Percentiles rank a stretch among this genome's conserved stretches.
phyloP scores from a whole-genome alignment of 2,888 invertebrate species.

The Patella caerulea region DNA sequence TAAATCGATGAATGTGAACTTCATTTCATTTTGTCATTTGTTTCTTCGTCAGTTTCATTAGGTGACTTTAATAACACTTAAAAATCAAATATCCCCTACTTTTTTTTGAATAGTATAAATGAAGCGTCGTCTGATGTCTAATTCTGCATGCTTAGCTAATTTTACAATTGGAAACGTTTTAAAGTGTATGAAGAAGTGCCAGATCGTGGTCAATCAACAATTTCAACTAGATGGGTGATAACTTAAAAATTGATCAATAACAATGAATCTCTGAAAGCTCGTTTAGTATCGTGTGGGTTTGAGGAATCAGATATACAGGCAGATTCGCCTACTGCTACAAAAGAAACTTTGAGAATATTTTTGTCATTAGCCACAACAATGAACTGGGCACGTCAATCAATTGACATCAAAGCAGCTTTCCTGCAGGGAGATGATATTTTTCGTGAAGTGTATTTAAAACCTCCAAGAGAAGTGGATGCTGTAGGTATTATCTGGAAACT shows the following conservation, averaged over 20 bases:
- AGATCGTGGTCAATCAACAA: not conserved
- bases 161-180: slow-evolving; percentile 4
- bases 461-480: not conserved
- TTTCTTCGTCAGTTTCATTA: too few relatives aligned
- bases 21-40: too few relatives aligned
- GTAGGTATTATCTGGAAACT: too few relatives aligned
- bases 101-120: too few relatives aligned
- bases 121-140: not conserved
- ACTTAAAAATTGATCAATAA: not conserved
- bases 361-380: not conserved
- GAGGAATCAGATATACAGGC: not conserved
- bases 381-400: not conserved
- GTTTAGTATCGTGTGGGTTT: not conserved
- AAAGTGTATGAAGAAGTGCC: not conserved
- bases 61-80: too few relatives aligned
- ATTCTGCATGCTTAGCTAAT: not conserved
- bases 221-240: not conserved
- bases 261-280: not conserved
- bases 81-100: too few relatives aligned
- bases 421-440: not conserved
- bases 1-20: too few relatives aligned
- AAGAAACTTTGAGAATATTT: not conserved
- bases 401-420: not conserved
- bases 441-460: not conserved
- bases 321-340: not conserved